A percentile compares a stretch with the other conserved stretches of the same genome.
phyloP scores from a whole-genome alignment of 2,113 vertebrate species.

The Garra rufa region DNA sequence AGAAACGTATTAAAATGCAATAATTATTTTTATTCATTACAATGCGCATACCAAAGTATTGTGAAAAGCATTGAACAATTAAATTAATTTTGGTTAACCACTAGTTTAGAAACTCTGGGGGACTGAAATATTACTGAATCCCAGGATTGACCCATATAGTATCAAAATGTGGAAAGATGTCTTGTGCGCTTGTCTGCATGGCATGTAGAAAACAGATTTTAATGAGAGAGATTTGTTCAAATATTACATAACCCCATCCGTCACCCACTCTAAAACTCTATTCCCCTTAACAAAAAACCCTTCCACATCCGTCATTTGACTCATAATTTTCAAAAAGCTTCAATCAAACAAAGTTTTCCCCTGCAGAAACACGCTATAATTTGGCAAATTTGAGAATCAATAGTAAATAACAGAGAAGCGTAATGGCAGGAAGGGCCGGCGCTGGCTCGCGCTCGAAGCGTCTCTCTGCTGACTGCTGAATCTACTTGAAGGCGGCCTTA shows the following conservation, averaged over 20 bases:
- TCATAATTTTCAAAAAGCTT: slow-evolving; percentile 1
- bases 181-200: background rate
- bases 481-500: slow-evolving; percentile 54
- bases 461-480: slow-evolving; percentile 53
- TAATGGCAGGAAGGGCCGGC: slow-evolving; percentile 15
- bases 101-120: no score
- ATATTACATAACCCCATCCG: background rate
- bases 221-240: background rate
- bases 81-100: no score
- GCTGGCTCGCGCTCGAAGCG: slow-evolving; percentile 34
- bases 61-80: no score
- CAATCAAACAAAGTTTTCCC: background rate
- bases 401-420: slow-evolving; percentile 46
- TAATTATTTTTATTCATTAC: no score
- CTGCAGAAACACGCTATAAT: background rate
- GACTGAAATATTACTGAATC: no score
- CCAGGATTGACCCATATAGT: no score
- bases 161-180: background rate
- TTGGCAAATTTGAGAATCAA: slow-evolving; percentile 41
- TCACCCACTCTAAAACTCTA: background rate
- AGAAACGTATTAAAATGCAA: no score
- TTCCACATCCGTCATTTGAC: background rate
- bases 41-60: no score
- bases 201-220: background rate
- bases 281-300: background rate